Evolutionary conservation across 2,113 vertebrate genomes (phyloP).

Genomic region (Nesogale talazaci): DNA sequence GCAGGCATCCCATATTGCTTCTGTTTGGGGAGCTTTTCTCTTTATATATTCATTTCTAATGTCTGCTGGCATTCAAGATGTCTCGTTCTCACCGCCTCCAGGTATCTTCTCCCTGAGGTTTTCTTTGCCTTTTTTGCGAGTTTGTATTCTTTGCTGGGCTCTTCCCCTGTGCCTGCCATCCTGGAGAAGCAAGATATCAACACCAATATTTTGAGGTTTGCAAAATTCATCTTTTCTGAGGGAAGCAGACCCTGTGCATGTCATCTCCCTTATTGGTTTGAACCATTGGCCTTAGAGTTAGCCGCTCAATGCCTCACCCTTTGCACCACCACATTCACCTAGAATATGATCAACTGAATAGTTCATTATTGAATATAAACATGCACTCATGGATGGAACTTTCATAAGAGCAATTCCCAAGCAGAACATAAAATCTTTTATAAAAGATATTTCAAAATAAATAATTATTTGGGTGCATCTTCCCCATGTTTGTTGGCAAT

Average conservation of each 20-base stretch:
- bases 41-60: conserved; percentile 45
- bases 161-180: background rate
- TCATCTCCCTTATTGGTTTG: background rate
- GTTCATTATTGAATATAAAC: conserved; percentile 32
- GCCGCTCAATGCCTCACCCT: background rate
- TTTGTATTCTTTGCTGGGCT: conserved; percentile 45
- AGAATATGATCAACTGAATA: background rate
- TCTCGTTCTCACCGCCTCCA: conserved; percentile 38
- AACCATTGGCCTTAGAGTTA: background rate
- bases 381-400: background rate
- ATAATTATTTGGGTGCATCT: background rate
- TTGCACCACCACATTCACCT: too few relatives aligned
- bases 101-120: conserved; percentile 33
- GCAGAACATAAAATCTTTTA: background rate
- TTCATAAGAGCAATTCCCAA: background rate
- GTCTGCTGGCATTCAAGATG: conserved; percentile 42
- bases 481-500: background rate
- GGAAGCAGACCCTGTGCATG: background rate
- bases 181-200: background rate
- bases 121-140: conserved; percentile 55
- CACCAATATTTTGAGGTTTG: background rate
- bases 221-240: conserved; percentile 43
- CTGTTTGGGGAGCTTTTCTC: conserved; percentile 39
- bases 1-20: background rate
- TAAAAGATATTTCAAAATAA: conserved; percentile 23